Evolutionary conservation across 2,888 invertebrate genomes (phyloP).

Genomic region (Cheilosia soror): DNA sequence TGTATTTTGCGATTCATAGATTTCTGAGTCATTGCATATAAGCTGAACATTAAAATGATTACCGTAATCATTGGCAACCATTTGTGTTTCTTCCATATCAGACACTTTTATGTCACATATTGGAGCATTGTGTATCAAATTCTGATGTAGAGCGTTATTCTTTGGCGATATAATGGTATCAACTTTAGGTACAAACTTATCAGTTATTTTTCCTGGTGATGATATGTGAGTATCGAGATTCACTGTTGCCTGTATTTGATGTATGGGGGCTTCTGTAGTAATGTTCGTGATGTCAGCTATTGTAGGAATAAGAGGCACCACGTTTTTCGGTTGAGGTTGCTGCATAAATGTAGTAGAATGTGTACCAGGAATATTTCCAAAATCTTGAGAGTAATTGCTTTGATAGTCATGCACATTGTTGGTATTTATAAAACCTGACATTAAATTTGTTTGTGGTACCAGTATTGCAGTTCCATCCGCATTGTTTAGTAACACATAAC

Average conservation of each 20-base stretch:
- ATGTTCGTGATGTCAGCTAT: conserved; percentile 20
- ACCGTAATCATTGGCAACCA: neutral
- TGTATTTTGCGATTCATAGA: neutral
- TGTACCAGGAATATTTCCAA: conserved; percentile 9
- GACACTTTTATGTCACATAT: neutral
- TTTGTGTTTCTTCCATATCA: neutral
- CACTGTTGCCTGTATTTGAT: conserved; percentile 5
- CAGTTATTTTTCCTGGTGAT: neutral
- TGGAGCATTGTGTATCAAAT: neutral
- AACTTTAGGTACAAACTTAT: neutral
- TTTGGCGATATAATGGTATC: neutral
- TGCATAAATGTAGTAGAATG: conserved; percentile 27
- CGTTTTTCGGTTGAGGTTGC: conserved; percentile 3
- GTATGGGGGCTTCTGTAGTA: conserved; percentile 6
- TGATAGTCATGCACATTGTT: conserved; percentile 33
- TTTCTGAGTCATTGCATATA: neutral
- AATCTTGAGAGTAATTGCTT: conserved; percentile 25
- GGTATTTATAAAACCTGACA: conserved; percentile 78
- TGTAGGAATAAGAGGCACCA: conserved; percentile 41
- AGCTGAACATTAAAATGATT: conserved; percentile 2
- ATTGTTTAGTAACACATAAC: conserved; percentile 89
- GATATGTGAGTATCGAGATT: conserved; percentile 1
- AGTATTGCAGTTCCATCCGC: conserved; percentile 81
- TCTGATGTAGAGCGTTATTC: conserved; percentile 1
- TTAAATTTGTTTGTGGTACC: conserved; percentile 78